phyloP scores from a whole-genome alignment of 2,888 invertebrate genomes.

The Macaria liturata region DNA sequence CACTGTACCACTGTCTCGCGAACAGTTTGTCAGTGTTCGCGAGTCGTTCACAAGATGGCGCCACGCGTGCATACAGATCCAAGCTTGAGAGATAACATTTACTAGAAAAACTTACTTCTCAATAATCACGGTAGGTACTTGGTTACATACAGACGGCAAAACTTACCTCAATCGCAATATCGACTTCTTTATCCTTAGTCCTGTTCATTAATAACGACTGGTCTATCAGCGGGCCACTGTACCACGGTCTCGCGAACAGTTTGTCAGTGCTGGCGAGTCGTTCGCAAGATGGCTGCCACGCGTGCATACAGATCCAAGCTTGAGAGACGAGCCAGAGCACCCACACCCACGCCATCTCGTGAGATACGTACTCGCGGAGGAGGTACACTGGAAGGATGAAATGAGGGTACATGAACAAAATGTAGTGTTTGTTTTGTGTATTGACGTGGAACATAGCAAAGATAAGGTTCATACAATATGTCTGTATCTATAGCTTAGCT shows the following conservation, averaged over 20 bases:
- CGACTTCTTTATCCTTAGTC: constrained; percentile 86
- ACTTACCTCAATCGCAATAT: constrained; percentile 70
- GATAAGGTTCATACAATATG: too few relatives aligned
- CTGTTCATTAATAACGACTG: constrained; percentile 93
- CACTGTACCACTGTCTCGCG: constrained; percentile 92
- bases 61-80: constrained; percentile 95
- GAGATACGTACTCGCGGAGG: constrained; percentile 79
- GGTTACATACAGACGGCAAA: constrained; percentile 56
- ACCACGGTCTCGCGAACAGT: constrained; percentile 93
- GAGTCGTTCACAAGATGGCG: constrained; percentile 91
- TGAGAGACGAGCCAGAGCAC: constrained; percentile 92
- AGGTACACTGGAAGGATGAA: constrained; percentile 60
- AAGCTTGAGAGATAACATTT: constrained; percentile 92
- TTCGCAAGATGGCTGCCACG: constrained; percentile 93
- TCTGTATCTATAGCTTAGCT: too few relatives aligned
- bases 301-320: constrained; percentile 92
- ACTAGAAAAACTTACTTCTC: constrained; percentile 93
- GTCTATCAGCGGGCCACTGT: constrained; percentile 91
- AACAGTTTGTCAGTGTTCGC: constrained; percentile 94
- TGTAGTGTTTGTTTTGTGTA: too few relatives aligned
- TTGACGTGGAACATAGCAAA: too few relatives aligned
- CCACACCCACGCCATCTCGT: constrained; percentile 90
- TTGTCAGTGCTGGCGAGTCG: constrained; percentile 92
- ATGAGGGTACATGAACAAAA: neutral
- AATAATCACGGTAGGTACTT: constrained; percentile 84